Percentiles rank a stretch among this genome's conserved stretches.
Conservation (phyloP, 2,797 vertebrate genomes). For the Leptoclinus maculatus region DNA sequence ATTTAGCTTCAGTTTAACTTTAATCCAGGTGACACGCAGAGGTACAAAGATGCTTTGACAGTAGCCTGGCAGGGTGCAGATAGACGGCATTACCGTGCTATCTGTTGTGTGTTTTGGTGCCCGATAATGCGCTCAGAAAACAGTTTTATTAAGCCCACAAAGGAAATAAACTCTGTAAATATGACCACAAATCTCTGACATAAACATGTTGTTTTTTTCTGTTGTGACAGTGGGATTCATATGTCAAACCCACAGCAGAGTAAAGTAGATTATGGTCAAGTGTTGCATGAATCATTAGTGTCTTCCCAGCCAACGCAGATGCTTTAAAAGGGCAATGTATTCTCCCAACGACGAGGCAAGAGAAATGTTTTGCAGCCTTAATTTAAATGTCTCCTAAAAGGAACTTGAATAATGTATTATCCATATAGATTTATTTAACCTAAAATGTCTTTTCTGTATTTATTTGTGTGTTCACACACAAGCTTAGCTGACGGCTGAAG, state of each 20-base stretch:
- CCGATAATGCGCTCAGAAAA: constrained; percentile 31
- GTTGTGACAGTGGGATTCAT: constrained; percentile 35
- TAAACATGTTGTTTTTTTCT: constrained; percentile 5
- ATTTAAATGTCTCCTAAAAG: constrained; percentile 49
- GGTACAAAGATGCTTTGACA: constrained; percentile 34
- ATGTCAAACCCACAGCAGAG: neutral
- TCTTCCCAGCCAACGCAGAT: constrained; percentile 17
- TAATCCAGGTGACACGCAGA: constrained; percentile 36
- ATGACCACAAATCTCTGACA: constrained; percentile 24
- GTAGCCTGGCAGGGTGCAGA: neutral
- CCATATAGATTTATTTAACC: constrained; percentile 57
- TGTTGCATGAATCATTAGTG: constrained; percentile 43
- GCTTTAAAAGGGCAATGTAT: constrained; percentile 46
- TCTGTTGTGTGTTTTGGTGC: constrained; percentile 30
- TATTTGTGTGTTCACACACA: constrained; percentile 46
- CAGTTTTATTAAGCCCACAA: constrained; percentile 33
- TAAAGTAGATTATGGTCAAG: constrained; percentile 46
- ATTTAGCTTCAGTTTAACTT: constrained; percentile 31
- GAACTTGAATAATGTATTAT: constrained; percentile 65
- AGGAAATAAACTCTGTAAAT: constrained; percentile 31
- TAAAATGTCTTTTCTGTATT: constrained; percentile 41
- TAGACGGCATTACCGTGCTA: neutral
- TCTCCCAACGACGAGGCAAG: constrained; percentile 26
- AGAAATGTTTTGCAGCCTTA: constrained; percentile 33
- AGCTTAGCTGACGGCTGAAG: constrained; percentile 25